Evolutionary conservation across 2,797 vertebrate species (phyloP), one percentile per base, ranked within the genome.

Genomic region (Sebastes miniatus): DNA sequence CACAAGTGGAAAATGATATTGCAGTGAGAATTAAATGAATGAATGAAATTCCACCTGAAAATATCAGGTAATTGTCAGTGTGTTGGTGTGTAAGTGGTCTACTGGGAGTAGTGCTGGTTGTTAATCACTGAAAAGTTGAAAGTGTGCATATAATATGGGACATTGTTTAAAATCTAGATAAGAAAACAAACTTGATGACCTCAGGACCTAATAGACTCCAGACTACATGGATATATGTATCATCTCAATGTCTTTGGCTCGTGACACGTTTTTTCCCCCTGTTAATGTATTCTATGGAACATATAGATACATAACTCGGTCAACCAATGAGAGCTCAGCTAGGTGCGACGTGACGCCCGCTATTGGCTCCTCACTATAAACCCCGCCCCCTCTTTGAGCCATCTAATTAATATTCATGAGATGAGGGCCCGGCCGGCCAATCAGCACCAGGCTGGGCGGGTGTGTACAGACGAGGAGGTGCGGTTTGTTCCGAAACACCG

Each of bases 251-350:
- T 13, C 24, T 64, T 36, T 36, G 3, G 6, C 34, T 61, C 64
- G 6, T 65, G 80, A 34, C 81, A 84, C 69, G 67, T 73, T 79
- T 87, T 61, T 56, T 39, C 2, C 2, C 5, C 36, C 4, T 11
- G 10, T 25, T 54, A 32, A 66, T 65, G 1, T 64, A 69, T 79
- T 76, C 57, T 27, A 8, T 3, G 6, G 11, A 1, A 2, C 24
- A 6, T 24, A 11, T 47, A 1, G 9, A 70, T 67, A 86, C 85
- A 24, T 85, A 91, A 91, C 72, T 80, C 69, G 20, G 77, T 80
- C 79, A 90, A 87, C 93, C 91, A 93, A 93, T 90, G 22, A 74
- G 12, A 50, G 3, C 2, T 5, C 52, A 11, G 8, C 1, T 29
- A 1, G 7, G 1, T 12, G 22, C 10, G 1, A 2, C 0, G 9